Evolutionary conservation across 1,140 invertebrate species (phyloP).

Genomic region (Manduca sexta): DNA sequence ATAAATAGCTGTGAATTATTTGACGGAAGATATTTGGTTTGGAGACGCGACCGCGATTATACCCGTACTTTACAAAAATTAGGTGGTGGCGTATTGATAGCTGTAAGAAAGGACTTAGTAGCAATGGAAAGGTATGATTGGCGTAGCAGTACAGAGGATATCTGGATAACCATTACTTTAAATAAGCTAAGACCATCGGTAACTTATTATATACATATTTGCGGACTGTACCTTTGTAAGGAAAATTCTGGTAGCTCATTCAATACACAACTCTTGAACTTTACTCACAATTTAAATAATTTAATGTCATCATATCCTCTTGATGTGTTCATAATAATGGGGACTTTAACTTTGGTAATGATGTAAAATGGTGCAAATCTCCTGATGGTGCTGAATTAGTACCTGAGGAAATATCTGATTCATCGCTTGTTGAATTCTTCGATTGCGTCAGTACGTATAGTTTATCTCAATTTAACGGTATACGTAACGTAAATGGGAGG

Average conservation of each 20-base stretch:
- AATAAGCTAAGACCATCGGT: not conserved
- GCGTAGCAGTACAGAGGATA: slow-evolving; percentile 13
- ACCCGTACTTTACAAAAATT: not conserved
- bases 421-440: slow-evolving; percentile 3
- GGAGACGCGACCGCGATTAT: slow-evolving; percentile 14
- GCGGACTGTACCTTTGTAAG: slow-evolving; percentile 16
- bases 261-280: slow-evolving; percentile 10
- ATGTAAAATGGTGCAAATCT: not conserved
- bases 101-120: slow-evolving; percentile 5
- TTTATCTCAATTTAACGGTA: slow-evolving; percentile 6
- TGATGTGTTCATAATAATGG: slow-evolving; percentile 5
- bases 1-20: slow-evolving; percentile 6
- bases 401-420: not conserved
- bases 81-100: slow-evolving; percentile 12
- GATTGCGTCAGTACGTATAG: slow-evolving; percentile 3
- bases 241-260: slow-evolving; percentile 11
- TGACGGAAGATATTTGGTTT: slow-evolving; percentile 10
- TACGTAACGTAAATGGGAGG: slow-evolving; percentile 1
- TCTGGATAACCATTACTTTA: slow-evolving; percentile 11
- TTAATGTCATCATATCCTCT: slow-evolving; percentile 1
- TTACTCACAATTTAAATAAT: slow-evolving; percentile 5
- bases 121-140: slow-evolving; percentile 6
- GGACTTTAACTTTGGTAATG: slow-evolving; percentile 3
- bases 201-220: slow-evolving; percentile 10
- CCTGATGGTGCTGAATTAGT: not conserved